Evolutionary conservation across 1,140 invertebrate genomes (phyloP), one percentile per base, ranked within the genome.

Genomic region (Lanistes nyassanus): DNA sequence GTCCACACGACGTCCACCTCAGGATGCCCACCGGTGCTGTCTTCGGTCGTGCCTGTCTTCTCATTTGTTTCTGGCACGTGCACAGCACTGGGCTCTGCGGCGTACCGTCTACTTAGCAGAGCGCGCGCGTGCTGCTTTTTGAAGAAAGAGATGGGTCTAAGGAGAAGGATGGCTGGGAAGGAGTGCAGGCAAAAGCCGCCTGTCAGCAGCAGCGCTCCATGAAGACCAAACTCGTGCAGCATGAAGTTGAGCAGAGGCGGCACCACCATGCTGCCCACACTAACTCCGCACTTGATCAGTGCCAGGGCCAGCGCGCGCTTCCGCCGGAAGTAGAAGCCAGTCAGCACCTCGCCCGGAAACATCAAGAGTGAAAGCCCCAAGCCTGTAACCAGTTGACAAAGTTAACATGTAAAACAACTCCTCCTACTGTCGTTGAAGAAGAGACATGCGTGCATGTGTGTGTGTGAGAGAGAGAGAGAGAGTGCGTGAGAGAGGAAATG

Each of bases 251-350:
- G 7, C 21, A 79, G 47, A 2, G 69, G 78, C 3, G 74, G 73
- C 55, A 76, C 37, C 23, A 66, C 60, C n/a, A 79, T 47, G 26
- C 56, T 56, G 23, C 78, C 78, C 21, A 66, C 70, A 23, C 78
- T 74, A 26, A 73, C 47, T 29, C 78, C 78, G n/a, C 73, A 74
- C n/a, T 68, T 62, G 37, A 64, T 70, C 29, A 79, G 47, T 2
- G 66, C 68, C 37, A 74, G 66, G 42, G 78, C 78, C 29, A 79
- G 19, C 21, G 71, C 73, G 19, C 78, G 69, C 29, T 60, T 75
- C 21, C 53, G 37, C 26, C 37, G 69, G 78, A 79, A 79, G 51
- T 79, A 79, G 16, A 31, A 9, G 19, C 53, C 70, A 21, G 60
- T 37, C 70, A 72, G 70, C 3, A 72, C 70, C 21, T 72, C 70